A percentile compares a stretch with the other conserved stretches of the same genome.
These are phyloP conservation scores for Cladopsammia gracilis DNA, from an alignment of 64 coral and sea anemone genomes.

Conservation along the genomic window DNA sequence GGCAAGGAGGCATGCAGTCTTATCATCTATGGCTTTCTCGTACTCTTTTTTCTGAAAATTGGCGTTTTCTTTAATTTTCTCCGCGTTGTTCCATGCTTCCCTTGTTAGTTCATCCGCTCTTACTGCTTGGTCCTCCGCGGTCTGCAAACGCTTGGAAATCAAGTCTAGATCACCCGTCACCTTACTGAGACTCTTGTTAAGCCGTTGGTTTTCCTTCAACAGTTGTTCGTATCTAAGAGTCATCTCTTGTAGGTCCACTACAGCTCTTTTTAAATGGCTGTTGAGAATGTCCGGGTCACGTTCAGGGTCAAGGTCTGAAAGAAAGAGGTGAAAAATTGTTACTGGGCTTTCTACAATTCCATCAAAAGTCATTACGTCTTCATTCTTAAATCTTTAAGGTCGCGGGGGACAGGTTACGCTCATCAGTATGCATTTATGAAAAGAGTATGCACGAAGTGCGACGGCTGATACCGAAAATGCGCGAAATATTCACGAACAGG, in stretches of 20 bases:
- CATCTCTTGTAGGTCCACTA: conserved; percentile 82
- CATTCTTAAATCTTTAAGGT: too few relatives aligned
- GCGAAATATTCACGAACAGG: too few relatives aligned
- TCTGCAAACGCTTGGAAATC: conserved; percentile 62
- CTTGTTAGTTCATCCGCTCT: conserved; percentile 36
- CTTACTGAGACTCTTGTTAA: conserved; percentile 55
- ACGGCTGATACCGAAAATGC: too few relatives aligned
- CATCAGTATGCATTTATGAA: too few relatives aligned
- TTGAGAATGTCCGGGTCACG: conserved; percentile 77
- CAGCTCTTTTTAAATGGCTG: conserved; percentile 76
- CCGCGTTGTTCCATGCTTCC: conserved; percentile 74
- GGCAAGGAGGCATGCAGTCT: conserved; percentile 59
- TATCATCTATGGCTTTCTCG: conserved; percentile 59
- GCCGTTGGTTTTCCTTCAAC: conserved; percentile 77
- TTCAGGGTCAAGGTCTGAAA: not conserved
- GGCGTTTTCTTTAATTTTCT: conserved; percentile 58
- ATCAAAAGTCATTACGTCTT: too few relatives aligned
- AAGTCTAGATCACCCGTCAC: conserved; percentile 55
- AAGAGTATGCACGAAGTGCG: too few relatives aligned
- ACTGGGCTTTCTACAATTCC: not conserved
- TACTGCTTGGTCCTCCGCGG: conserved; percentile 33
- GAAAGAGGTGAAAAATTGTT: not conserved
- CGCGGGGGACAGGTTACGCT: too few relatives aligned
- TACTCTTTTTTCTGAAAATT: conserved; percentile 54
- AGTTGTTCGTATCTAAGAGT: conserved; percentile 77